Percentiles rank a stretch among this genome's conserved stretches.
Evolutionary conservation across 1,140 invertebrate genomes (phyloP).

Genomic region (Aphaenogaster floridana): DNA sequence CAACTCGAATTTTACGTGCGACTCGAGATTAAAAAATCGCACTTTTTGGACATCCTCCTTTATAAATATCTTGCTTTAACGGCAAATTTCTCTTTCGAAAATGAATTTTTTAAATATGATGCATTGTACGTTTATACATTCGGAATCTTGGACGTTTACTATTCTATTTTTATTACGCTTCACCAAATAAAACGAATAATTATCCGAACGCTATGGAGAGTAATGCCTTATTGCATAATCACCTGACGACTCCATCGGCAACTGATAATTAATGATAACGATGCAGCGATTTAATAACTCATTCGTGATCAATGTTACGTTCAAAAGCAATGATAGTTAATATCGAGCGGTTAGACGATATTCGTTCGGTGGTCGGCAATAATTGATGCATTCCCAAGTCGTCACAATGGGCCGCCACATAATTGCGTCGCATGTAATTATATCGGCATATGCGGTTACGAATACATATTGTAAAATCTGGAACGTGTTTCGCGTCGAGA

Average conservation of each 20-base stretch:
- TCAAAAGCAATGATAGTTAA: conserved; percentile 47
- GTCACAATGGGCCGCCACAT: conserved; percentile 31
- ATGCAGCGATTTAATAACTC: conserved; percentile 40
- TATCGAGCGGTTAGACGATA: conserved; percentile 55
- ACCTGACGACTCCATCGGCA: background rate
- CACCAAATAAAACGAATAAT: conserved; percentile 7
- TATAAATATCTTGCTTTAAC: background rate
- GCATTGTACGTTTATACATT: background rate
- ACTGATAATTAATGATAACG: conserved; percentile 54
- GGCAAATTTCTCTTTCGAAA: background rate
- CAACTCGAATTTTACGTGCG: no score
- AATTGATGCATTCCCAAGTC: conserved; percentile 56
- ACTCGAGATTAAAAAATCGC: no score
- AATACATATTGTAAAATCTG: conserved; percentile 27
- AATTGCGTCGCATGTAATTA: conserved; percentile 55
- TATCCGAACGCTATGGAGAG: background rate
- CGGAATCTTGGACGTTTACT: background rate
- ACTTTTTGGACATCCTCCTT: background rate
- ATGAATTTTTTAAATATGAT: background rate
- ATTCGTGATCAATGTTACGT: conserved; percentile 18
- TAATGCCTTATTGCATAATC: conserved; percentile 28
- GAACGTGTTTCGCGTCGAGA: background rate
- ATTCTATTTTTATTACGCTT: background rate
- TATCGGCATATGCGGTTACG: conserved; percentile 16
- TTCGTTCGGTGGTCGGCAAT: conserved; percentile 45